Evolutionary conservation across 1,140 invertebrate species (phyloP), one percentile per base, ranked within the genome.

Genomic region (Episyrphus balteatus): DNA sequence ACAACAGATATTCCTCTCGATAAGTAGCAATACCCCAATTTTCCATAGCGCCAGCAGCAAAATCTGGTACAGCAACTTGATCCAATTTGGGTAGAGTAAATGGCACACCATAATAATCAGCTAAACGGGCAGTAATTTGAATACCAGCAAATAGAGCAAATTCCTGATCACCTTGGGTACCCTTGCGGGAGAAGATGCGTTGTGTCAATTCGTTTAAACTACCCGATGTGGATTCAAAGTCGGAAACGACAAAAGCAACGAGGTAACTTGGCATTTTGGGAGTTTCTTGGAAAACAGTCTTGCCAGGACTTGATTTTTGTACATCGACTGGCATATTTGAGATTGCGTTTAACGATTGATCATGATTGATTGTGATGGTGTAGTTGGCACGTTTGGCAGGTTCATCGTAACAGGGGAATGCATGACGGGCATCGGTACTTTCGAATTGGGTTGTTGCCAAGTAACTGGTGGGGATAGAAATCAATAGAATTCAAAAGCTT

Each of bases 391-490:
- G 91, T 50, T 89, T 75, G 1, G 58, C 70, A 0, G 92, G 92
- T 58, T 96, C 91, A 62, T 96, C 92, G 59, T 87, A 88, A 62
- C 89, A 92, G 0, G 91, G 90, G 59, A 93, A 92, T 1, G 83
- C 86, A 48, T 80, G 75, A 8, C 90, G 73, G 1, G 89, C 87
- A 62, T 83, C 80, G 0, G 80, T 86, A 1, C 85, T 77, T 58
- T 91, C 80, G 56, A 93, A 83, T 62, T 92, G 88, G 0, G 86
- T 88, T 3, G 77, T 81, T 10, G 79, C 79, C 32, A 89, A 60
- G 57, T 77, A 81, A 47, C 84, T 86, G 50, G 30, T 69, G 38
- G 15, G 9, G 31, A 3, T 21, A 13, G 10, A n/a, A n/a, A n/a
- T n/a, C n/a, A n/a, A n/a, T n/a, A n/a, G n/a, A n/a, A n/a, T 26